Conservation (phyloP, 1,140 invertebrate genomes). For the Zaprionus gabonicus region DNA sequence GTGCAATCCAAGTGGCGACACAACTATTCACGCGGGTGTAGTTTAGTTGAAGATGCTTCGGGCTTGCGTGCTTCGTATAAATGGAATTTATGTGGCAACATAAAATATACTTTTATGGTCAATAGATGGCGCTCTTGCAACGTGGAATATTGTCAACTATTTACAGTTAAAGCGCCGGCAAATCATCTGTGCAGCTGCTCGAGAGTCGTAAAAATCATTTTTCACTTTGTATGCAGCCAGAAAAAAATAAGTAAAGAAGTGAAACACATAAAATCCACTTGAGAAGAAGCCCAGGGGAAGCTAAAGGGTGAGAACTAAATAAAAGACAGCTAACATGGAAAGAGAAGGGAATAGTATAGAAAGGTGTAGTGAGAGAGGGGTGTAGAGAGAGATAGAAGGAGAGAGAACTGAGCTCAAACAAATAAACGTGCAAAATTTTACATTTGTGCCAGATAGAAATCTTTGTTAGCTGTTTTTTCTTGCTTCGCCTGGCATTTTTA, state of each 20-base stretch:
- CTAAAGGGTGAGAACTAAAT: not conserved
- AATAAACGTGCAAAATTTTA: constrained; percentile 56
- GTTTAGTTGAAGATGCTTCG: constrained; percentile 23
- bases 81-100: constrained; percentile 39
- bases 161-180: constrained; percentile 27
- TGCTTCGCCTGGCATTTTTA: constrained; percentile 44
- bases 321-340: not conserved
- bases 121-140: constrained; percentile 29
- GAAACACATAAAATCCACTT: constrained; percentile 52
- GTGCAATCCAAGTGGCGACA: constrained; percentile 50
- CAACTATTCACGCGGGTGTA: constrained; percentile 63
- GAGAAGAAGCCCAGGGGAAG: not conserved
- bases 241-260: not conserved
- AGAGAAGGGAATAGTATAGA: not conserved
- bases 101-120: constrained; percentile 54
- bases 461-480: constrained; percentile 4
- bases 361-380: not conserved
- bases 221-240: constrained; percentile 36
- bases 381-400: not conserved
- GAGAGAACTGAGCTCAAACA: constrained; percentile 56
- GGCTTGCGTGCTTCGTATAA: not conserved
- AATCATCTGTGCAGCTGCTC: constrained; percentile 52
- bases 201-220: constrained; percentile 65
- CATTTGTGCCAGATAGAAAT: constrained; percentile 55
- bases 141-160: constrained; percentile 3